Evolutionary conservation across 2,113 vertebrate species (phyloP).

Genomic region (Centropus bengalensis): DNA sequence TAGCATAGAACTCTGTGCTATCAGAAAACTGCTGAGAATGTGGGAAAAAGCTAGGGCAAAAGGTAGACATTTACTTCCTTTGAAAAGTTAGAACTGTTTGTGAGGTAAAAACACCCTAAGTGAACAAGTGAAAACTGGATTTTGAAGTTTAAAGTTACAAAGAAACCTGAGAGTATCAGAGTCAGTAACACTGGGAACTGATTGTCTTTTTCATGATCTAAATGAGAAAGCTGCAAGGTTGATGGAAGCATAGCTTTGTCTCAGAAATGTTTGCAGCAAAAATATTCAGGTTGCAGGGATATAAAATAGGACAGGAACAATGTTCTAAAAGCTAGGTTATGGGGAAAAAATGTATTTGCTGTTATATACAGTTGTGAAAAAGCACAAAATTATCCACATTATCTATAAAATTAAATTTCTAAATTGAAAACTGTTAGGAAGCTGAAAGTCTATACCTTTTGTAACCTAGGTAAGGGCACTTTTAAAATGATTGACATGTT

Average conservation of each 20-base stretch:
- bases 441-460: background rate
- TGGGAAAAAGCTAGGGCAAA: background rate
- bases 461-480: background rate
- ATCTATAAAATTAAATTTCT: background rate
- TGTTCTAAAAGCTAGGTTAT: background rate
- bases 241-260: background rate
- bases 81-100: background rate
- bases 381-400: background rate
- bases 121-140: background rate
- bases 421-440: background rate
- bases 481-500: background rate
- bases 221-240: background rate
- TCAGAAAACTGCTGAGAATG: background rate
- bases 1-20: background rate
- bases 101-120: background rate
- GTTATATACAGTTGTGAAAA: background rate
- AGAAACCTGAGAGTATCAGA: background rate
- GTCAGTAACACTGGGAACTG: background rate
- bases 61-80: background rate
- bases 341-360: background rate
- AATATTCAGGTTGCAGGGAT: background rate
- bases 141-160: background rate
- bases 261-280: background rate
- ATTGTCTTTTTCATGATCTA: background rate
- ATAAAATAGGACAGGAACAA: background rate